phyloP scores from a whole-genome alignment of 2,797 vertebrate species.

The Geotrypetes seraphini region DNA sequence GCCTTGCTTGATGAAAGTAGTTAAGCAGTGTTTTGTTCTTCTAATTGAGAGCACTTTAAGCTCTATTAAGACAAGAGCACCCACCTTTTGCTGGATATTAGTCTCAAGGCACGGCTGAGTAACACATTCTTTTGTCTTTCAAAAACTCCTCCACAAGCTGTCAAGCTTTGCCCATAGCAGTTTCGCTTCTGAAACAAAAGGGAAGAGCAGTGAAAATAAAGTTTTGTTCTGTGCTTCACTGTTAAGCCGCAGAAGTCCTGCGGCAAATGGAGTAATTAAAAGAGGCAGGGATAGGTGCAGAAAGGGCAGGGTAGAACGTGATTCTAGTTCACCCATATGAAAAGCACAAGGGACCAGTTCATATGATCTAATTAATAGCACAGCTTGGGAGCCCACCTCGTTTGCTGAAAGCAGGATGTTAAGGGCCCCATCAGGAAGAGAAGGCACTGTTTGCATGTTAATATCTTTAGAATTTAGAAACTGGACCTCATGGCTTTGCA shows the following conservation, averaged over 20 bases:
- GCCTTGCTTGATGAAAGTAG: too few species aligned
- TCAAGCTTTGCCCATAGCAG: neutral
- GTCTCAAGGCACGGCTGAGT: too few species aligned
- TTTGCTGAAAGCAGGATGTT: too few species aligned
- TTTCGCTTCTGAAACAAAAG: neutral
- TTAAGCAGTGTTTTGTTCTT: neutral
- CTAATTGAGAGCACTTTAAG: neutral
- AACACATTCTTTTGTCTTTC: too few species aligned
- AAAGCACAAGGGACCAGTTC: too few species aligned
- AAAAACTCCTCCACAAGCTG: neutral
- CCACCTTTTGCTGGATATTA: neutral
- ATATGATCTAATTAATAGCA: too few species aligned
- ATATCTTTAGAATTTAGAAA: too few species aligned
- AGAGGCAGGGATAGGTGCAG: constrained; percentile 6
- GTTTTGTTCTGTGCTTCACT: neutral
- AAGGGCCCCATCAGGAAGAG: too few species aligned
- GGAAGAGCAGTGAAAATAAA: neutral
- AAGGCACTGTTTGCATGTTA: too few species aligned
- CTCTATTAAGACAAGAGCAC: neutral
- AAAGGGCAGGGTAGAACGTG: constrained; percentile 18
- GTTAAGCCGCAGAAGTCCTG: neutral
- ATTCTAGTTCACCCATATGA: too few species aligned
- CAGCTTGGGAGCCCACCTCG: too few species aligned
- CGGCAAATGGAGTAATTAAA: neutral
- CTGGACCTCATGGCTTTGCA: too few species aligned